A percentile compares a stretch with the other conserved stretches of the same genome.
Evolutionary conservation across 2,888 invertebrate genomes (phyloP).

Genomic region (Drosophila helvetica): DNA sequence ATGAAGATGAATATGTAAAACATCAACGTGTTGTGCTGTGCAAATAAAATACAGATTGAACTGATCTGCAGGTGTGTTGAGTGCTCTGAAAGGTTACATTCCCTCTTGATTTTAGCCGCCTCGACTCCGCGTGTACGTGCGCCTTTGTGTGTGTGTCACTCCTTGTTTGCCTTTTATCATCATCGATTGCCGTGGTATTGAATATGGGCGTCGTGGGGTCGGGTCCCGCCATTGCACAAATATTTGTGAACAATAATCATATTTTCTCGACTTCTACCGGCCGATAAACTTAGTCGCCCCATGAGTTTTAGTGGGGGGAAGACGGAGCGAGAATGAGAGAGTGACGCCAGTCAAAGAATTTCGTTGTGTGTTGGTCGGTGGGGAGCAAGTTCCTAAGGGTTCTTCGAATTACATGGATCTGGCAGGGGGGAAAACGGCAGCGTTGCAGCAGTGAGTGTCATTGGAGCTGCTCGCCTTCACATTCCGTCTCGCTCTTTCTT

Average conservation of each 20-base stretch:
- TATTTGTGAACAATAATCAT: slow-evolving; percentile 64
- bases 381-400: slow-evolving; percentile 1
- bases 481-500: slow-evolving; percentile 2
- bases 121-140: slow-evolving; percentile 1
- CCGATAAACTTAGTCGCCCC: slow-evolving; percentile 45
- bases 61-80: slow-evolving; percentile 4
- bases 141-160: slow-evolving; percentile 14
- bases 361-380: not conserved
- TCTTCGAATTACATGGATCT: slow-evolving; percentile 23
- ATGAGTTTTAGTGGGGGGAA: slow-evolving; percentile 7
- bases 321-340: slow-evolving; percentile 11
- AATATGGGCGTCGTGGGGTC: slow-evolving; percentile 7
- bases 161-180: slow-evolving; percentile 18
- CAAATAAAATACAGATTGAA: slow-evolving; percentile 3
- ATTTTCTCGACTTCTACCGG: slow-evolving; percentile 41
- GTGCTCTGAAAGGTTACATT: not conserved
- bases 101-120: not conserved
- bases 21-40: not conserved
- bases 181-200: slow-evolving; percentile 36
- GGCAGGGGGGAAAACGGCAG: not conserved
- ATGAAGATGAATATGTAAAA: slow-evolving; percentile 10
- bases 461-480: slow-evolving; percentile 3
- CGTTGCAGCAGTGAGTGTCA: not conserved
- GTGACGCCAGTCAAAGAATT: slow-evolving; percentile 18
- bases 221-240: slow-evolving; percentile 61